Conservation (phyloP, 2,888 invertebrate genomes). For the Neoascia interrupta region DNA sequence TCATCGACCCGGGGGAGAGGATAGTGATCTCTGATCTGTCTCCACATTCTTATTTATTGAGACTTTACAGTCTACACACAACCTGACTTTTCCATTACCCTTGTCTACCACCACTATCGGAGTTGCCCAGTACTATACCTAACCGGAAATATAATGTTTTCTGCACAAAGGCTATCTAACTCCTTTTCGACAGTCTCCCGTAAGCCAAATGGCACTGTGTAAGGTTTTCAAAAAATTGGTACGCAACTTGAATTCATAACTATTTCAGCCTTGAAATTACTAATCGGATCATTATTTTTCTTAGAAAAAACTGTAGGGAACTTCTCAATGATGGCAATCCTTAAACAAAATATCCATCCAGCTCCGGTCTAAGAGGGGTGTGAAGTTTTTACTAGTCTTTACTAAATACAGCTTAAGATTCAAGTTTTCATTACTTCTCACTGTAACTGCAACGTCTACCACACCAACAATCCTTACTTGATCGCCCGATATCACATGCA, state of each 20-base stretch:
- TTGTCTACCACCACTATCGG: not conserved
- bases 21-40: constrained; percentile 23
- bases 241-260: not conserved
- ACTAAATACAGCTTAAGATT: too few species aligned
- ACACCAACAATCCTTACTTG: too few species aligned
- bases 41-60: constrained; percentile 10
- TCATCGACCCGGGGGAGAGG: constrained; percentile 23
- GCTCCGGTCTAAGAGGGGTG: too few species aligned
- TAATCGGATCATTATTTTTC: not conserved
- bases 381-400: too few species aligned
- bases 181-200: not conserved
- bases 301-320: too few species aligned
- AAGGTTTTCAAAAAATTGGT: constrained; percentile 6
- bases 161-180: not conserved
- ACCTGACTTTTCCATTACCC: not conserved
- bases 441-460: too few species aligned
- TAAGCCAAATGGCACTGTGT: not conserved
- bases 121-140: not conserved
- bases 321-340: too few species aligned
- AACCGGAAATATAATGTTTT: not conserved
- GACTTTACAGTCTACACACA: constrained; percentile 25
- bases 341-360: too few species aligned
- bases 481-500: too few species aligned
- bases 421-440: too few species aligned
- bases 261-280: not conserved